Percentiles rank a stretch among this genome's conserved stretches.
Conservation (phyloP, 2,888 invertebrate genomes). For the Autographa gamma region DNA sequence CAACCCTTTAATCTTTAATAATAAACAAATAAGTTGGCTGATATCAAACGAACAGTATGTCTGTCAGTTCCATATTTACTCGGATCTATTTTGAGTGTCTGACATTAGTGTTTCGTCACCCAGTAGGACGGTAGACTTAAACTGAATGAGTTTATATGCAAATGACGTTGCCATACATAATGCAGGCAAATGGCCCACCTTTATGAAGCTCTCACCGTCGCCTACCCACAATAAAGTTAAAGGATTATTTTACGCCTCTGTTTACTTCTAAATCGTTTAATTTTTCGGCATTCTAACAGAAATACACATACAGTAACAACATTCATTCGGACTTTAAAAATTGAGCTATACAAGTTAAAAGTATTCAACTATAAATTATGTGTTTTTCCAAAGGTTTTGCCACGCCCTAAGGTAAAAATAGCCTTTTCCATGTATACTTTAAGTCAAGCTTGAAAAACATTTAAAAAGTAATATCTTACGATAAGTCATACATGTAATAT, state of each 20-base stretch:
- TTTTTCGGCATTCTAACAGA: not conserved
- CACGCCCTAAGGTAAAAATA: not conserved
- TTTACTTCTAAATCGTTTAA: not conserved
- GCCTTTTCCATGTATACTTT: not conserved
- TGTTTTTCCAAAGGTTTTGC: not conserved
- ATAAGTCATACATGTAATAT: not conserved
- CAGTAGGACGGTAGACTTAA: constrained; percentile 44
- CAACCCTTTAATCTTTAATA: constrained; percentile 32
- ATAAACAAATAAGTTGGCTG: constrained; percentile 38
- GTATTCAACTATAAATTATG: not conserved
- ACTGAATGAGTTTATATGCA: constrained; percentile 57
- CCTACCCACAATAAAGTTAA: constrained; percentile 28
- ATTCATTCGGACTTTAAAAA: not conserved
- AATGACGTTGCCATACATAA: constrained; percentile 47
- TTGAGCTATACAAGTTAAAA: not conserved
- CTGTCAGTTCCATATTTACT: constrained; percentile 43
- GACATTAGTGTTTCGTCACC: constrained; percentile 38
- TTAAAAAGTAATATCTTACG: not conserved
- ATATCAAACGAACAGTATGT: constrained; percentile 32
- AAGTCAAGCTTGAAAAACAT: not conserved
- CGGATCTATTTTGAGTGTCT: constrained; percentile 47
- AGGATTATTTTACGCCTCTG: constrained; percentile 13
- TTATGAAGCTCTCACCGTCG: constrained; percentile 27
- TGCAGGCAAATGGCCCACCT: constrained; percentile 36
- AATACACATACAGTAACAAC: not conserved